These are phyloP conservation scores for Nudaria mundana DNA, from an alignment of 2,888 invertebrate species.

Conservation along the genomic window DNA sequence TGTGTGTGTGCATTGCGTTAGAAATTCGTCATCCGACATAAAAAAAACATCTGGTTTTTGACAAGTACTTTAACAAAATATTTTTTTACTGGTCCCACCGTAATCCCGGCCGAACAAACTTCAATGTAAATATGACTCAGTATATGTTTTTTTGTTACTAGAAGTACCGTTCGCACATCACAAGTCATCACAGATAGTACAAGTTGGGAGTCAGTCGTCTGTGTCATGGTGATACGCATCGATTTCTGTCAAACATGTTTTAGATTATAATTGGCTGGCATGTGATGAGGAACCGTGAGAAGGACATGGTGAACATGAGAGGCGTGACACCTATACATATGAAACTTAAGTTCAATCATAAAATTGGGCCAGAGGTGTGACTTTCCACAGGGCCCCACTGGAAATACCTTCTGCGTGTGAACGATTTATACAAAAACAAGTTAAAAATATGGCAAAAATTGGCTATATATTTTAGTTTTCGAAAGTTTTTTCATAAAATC, in stretches of 20 bases:
- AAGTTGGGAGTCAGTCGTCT: conserved; percentile 10
- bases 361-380: no score
- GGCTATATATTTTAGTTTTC: no score
- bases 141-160: conserved; percentile 3
- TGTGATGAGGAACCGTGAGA: not conserved
- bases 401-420: no score
- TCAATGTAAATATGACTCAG: conserved; percentile 6
- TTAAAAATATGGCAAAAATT: no score
- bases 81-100: not conserved
- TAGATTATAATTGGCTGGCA: conserved; percentile 25
- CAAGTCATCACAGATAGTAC: conserved; percentile 11
- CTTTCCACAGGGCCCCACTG: no score
- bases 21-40: no score
- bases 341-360: no score
- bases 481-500: no score
- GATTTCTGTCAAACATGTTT: conserved; percentile 32
- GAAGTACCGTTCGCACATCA: conserved; percentile 14
- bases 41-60: no score
- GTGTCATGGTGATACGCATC: conserved; percentile 34
- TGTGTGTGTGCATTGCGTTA: no score
- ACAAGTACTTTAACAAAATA: not conserved
- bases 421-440: no score
- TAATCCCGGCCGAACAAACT: conserved; percentile 1
- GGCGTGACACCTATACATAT: no score
- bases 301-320: not conserved